Conservation (phyloP, 2,113 vertebrate species). For the Ranitomeya imitator region DNA sequence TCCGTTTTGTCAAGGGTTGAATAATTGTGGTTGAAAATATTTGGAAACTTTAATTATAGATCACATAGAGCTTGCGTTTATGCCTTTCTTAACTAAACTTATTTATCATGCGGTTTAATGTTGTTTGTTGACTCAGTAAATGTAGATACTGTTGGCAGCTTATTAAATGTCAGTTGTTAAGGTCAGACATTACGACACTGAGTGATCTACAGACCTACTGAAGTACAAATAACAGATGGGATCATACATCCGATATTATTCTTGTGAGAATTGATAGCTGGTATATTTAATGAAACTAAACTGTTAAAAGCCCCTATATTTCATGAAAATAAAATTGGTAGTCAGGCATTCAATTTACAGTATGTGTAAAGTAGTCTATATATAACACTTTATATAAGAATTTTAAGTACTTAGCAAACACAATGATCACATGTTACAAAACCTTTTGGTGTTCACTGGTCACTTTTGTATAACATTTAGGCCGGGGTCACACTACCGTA, state of each 20-base stretch:
- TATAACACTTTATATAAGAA: not conserved
- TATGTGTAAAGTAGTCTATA: not conserved
- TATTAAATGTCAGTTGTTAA: constrained; percentile 50
- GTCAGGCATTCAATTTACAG: not conserved
- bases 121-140: constrained; percentile 43
- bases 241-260: not conserved
- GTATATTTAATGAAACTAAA: not conserved
- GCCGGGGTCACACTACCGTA: too few species aligned
- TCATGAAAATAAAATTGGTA: not conserved
- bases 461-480: not conserved
- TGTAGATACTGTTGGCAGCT: constrained; percentile 24
- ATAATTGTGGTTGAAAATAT: too few species aligned
- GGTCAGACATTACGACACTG: constrained; percentile 36
- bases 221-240: constrained; percentile 20
- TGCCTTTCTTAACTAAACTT: not conserved
- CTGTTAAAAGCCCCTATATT: not conserved
- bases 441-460: not conserved
- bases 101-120: not conserved
- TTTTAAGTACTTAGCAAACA: not conserved
- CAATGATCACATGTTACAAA: not conserved
- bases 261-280: not conserved
- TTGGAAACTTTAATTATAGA: too few species aligned
- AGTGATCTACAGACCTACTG: not conserved
- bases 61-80: not conserved
- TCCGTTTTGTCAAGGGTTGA: too few species aligned